Evolutionary conservation across 2,797 vertebrate species (phyloP).

Genomic region (Cyprinodon diabolis): DNA sequence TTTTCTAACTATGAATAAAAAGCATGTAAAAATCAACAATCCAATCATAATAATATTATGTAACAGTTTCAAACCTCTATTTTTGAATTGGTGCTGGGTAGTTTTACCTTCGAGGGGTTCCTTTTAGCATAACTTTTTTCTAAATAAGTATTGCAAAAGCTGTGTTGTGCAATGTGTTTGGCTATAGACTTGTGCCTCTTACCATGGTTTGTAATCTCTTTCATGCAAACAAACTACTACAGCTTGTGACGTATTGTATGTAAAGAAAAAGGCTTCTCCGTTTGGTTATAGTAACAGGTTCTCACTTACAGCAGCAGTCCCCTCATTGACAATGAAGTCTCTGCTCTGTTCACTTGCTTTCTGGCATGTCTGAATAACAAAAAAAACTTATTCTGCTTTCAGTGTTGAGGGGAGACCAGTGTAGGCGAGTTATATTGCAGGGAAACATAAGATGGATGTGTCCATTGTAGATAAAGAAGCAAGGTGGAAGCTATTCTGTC

Average conservation of each 20-base stretch:
- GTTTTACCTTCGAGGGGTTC: slow-evolving; percentile 14
- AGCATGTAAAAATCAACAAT: background rate
- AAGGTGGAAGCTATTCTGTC: slow-evolving; percentile 16
- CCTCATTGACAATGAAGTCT: slow-evolving; percentile 41
- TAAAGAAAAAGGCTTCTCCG: slow-evolving; percentile 60
- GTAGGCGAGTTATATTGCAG: slow-evolving; percentile 46
- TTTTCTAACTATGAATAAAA: background rate
- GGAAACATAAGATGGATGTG: slow-evolving; percentile 33
- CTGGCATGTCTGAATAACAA: slow-evolving; percentile 46
- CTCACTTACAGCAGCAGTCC: slow-evolving; percentile 61
- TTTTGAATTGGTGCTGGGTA: slow-evolving; percentile 24
- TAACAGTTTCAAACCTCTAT: background rate
- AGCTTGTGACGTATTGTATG: slow-evolving; percentile 45
- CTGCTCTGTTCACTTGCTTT: slow-evolving; percentile 24
- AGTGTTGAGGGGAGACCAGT: slow-evolving; percentile 40
- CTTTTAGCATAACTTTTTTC: slow-evolving; percentile 9
- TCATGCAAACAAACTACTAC: slow-evolving; percentile 31
- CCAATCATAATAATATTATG: background rate
- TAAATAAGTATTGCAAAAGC: slow-evolving; percentile 6
- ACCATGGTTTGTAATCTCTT: slow-evolving; percentile 23
- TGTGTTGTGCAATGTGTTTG: slow-evolving; percentile 25
- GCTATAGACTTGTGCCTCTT: slow-evolving; percentile 11
- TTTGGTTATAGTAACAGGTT: slow-evolving; percentile 42
- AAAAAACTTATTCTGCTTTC: slow-evolving; percentile 62
- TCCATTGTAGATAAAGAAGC: slow-evolving; percentile 40